A percentile compares a stretch with the other conserved stretches of the same genome.
These are phyloP conservation scores for Caenorhabditis macrosperma DNA, from an alignment of 2,888 invertebrate genomes.

Conservation along the genomic window DNA sequence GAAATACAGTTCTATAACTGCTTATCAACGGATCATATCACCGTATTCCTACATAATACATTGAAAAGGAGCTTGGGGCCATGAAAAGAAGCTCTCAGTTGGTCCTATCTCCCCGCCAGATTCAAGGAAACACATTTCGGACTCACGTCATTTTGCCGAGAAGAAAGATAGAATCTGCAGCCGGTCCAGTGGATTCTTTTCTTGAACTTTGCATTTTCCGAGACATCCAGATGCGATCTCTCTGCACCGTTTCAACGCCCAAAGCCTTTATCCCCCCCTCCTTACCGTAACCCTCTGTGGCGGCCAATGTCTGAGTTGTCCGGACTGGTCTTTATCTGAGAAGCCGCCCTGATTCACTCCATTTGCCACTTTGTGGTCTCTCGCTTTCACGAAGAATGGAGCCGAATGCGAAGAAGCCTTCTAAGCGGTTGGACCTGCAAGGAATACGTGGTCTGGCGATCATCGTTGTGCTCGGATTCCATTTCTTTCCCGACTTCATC, in stretches of 20 bases:
- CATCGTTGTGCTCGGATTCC: conserved; percentile 40
- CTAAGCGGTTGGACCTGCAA: conserved; percentile 49
- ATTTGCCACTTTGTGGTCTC: not conserved
- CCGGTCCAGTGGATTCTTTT: not conserved
- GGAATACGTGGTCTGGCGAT: conserved; percentile 47
- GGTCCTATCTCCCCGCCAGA: too few relatives aligned
- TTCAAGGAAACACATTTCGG: not conserved
- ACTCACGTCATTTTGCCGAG: not conserved
- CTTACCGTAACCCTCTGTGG: not conserved
- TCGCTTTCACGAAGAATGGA: not conserved
- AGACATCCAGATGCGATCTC: not conserved
- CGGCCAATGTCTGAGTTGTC: too few relatives aligned
- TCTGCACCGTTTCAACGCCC: not conserved
- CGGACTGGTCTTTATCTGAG: not conserved
- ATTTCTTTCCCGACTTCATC: conserved; percentile 34
- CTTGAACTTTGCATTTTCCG: not conserved
- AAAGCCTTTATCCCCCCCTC: not conserved
- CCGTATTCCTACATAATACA: too few relatives aligned
- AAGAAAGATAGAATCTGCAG: not conserved
- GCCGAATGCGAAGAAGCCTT: conserved; percentile 5
- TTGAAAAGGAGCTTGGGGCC: too few relatives aligned
- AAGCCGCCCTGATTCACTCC: not conserved
- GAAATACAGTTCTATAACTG: too few relatives aligned
- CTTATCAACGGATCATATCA: too few relatives aligned
- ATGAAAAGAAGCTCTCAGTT: too few relatives aligned